Evolutionary conservation across 2,113 vertebrate species (phyloP).

Genomic region (Microtus richardsoni): DNA sequence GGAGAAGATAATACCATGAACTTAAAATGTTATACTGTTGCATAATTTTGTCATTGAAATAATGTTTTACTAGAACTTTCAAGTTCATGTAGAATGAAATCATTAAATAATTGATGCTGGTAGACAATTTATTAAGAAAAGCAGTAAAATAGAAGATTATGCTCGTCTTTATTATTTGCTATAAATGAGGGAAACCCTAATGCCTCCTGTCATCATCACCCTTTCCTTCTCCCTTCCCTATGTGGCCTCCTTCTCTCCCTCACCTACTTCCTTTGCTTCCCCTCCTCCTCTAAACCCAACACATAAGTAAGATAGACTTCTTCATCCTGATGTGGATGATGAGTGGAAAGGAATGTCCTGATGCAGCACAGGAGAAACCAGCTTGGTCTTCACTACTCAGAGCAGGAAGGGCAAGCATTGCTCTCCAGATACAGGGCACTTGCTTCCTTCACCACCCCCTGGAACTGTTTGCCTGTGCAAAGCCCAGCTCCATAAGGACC

Average conservation of each 20-base stretch:
- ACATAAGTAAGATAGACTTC: neutral
- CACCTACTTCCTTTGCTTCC: neutral
- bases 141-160: neutral
- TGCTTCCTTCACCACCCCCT: neutral
- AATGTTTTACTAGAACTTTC: constrained; percentile 11
- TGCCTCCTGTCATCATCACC: neutral
- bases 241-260: neutral
- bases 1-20: neutral
- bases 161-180: neutral
- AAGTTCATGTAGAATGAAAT: neutral
- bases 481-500: neutral
- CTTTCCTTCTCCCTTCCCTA: neutral
- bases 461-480: neutral
- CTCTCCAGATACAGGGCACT: neutral
- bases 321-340: neutral
- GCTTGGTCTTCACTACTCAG: neutral
- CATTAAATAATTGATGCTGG: neutral
- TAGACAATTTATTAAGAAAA: constrained; percentile 22
- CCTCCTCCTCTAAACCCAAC: neutral
- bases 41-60: neutral
- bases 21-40: neutral
- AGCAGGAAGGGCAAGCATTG: neutral
- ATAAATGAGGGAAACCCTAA: neutral
- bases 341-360: neutral
- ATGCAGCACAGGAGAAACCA: neutral